phyloP scores from a whole-genome alignment of 2,113 vertebrate species.

The Festucalex cinctus region DNA sequence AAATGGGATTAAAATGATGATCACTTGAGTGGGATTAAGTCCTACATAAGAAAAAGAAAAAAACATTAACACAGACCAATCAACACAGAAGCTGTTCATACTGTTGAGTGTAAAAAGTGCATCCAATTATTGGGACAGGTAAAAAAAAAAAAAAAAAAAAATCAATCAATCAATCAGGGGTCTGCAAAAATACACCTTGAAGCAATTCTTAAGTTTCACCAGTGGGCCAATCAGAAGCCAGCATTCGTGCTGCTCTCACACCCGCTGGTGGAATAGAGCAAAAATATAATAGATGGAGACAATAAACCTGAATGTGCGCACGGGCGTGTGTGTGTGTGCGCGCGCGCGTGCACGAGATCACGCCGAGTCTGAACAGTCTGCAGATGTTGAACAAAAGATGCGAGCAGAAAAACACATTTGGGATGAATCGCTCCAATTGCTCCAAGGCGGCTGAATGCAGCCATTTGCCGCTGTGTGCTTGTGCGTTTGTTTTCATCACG shows the following conservation, averaged over 20 bases:
- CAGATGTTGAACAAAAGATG: background rate
- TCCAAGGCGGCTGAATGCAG: background rate
- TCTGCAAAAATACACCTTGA: background rate
- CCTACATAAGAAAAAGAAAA: conserved; percentile 14
- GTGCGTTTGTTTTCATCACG: background rate
- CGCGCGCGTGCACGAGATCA: background rate
- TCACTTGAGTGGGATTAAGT: conserved; percentile 33
- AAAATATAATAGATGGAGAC: background rate
- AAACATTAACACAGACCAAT: too few species aligned
- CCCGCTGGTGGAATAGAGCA: background rate
- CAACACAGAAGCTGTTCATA: too few species aligned
- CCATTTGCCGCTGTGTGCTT: background rate
- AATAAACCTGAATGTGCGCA: background rate
- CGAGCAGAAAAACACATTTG: background rate
- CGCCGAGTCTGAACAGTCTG: background rate
- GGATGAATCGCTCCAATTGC: background rate
- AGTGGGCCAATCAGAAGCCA: background rate
- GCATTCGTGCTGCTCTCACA: too few species aligned
- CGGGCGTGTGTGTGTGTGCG: background rate
- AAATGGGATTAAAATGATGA: conserved; percentile 38
- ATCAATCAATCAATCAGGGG: too few species aligned
- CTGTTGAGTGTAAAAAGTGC: too few species aligned
- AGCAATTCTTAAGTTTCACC: background rate
- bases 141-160: too few species aligned
- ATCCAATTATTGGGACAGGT: too few species aligned